Evolutionary conservation across 2,888 invertebrate genomes (phyloP), one percentile per base, ranked within the genome.

Genomic region (Creontiades dilutus): DNA sequence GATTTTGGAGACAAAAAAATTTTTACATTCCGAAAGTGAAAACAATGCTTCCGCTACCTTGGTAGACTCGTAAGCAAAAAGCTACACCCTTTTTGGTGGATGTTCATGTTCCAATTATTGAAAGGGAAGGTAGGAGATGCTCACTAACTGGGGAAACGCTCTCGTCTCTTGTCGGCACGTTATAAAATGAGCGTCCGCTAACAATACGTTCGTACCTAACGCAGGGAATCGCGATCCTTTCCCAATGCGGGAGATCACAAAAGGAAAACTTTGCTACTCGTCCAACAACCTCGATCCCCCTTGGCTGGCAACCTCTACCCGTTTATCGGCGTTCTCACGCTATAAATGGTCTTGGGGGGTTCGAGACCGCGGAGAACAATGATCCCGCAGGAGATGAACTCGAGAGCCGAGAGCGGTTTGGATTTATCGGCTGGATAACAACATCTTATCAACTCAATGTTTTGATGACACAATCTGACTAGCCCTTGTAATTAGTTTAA

Each of bases 211-310:
- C 13, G 55, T n/a, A n/a, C n/a, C n/a, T n/a, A n/a, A n/a, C n/a
- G n/a, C n/a, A 5, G 57, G 19, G 57, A n/a, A 57, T 57, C 57
- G 57, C 37, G 57, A 57, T 57, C n/a, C 57, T 37, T 57, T 57
- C n/a, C 57, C 57, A 57, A n/a, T 57, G 57, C 57, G 57, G 57
- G 57, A 16, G 57, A 7, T 57, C 57, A 57, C 57, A 57, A n/a
- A 57, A 57, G 57, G 57, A n/a, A 57, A 57, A n/a, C 37, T 37
- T 37, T 16, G 55, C 16, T n/a, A 55, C 55, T 55, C 57, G 57
- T 57, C n/a, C 16, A 5, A n/a, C 57, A 57, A 57, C 57, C 57
- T 57, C 57, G 57, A 37, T 37, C n/a, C 57, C 57, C n/a, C 57
- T n/a, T 16, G 57, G 57, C 57, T n/a, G n/a, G n/a, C n/a, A n/a